Evolutionary conservation across 1,140 invertebrate species (phyloP).

Genomic region (Nixonia krombeini): DNA sequence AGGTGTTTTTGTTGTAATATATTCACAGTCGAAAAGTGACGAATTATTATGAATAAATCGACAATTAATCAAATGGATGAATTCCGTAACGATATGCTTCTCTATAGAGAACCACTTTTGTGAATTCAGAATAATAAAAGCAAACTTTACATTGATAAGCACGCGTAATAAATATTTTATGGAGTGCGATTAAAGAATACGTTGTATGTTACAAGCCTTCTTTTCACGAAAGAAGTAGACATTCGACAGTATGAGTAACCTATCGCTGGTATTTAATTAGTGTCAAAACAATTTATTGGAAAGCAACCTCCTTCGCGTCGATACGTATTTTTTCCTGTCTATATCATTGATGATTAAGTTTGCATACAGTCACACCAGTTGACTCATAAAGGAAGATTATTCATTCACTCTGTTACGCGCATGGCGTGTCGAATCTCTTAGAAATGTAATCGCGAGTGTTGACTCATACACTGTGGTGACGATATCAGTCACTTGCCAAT

Average conservation of each 20-base stretch:
- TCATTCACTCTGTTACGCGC: constrained; percentile 9
- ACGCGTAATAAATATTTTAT: no score
- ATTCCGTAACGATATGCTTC: no score
- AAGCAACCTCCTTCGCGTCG: background rate
- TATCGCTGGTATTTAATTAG: no score
- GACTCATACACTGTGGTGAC: constrained; percentile 12
- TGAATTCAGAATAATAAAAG: no score
- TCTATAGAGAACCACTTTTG: no score
- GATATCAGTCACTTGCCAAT: background rate
- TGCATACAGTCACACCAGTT: background rate
- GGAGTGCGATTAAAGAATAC: background rate
- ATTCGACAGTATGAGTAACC: no score
- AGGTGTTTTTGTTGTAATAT: no score
- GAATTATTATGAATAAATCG: no score
- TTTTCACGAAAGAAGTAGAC: no score
- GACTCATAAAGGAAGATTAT: constrained; percentile 26
- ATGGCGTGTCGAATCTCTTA: constrained; percentile 11
- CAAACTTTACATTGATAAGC: no score
- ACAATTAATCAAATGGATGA: no score
- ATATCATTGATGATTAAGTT: background rate
- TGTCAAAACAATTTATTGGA: background rate
- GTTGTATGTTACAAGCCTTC: background rate
- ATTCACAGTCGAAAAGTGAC: no score
- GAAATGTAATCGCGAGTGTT: constrained; percentile 14
- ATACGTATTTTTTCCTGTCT: background rate